Conservation (phyloP, 1,140 invertebrate species). For the Meteorus sp. region DNA sequence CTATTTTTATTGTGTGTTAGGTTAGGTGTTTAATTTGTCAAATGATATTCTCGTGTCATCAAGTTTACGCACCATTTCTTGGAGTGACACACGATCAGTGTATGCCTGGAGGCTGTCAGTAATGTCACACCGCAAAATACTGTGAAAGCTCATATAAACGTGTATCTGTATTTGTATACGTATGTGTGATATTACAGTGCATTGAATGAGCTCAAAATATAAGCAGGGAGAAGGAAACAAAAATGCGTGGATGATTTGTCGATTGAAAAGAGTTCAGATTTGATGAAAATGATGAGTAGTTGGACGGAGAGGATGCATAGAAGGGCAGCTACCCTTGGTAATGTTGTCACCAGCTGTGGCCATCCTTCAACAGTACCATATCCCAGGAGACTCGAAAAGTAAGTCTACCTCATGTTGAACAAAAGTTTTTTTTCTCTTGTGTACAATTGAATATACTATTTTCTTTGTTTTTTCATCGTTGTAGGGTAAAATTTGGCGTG, state of each 20-base stretch:
- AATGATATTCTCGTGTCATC: constrained; percentile 1
- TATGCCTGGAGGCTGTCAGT: neutral
- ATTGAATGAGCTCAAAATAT: too few species aligned
- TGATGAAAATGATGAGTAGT: constrained; percentile 70
- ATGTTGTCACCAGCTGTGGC: constrained; percentile 86
- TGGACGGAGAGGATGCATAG: constrained; percentile 89
- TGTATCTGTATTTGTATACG: too few species aligned
- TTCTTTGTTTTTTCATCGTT: constrained; percentile 30
- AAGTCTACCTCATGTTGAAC: constrained; percentile 35
- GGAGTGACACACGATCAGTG: neutral
- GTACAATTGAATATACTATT: neutral
- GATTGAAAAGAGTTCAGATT: constrained; percentile 4
- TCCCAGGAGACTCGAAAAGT: constrained; percentile 82
- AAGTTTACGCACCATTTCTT: constrained; percentile 4
- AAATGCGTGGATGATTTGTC: constrained; percentile 1
- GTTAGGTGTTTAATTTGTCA: constrained; percentile 8
- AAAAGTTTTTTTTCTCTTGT: constrained; percentile 13
- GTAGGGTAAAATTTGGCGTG: constrained; percentile 89
- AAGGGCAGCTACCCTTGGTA: constrained; percentile 83
- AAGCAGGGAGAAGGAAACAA: neutral
- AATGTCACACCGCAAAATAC: neutral
- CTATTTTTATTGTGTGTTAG: neutral
- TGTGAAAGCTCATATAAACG: too few species aligned
- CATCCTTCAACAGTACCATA: constrained; percentile 72
- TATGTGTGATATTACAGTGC: too few species aligned